Evolutionary conservation across 2,888 invertebrate species (phyloP).

Genomic region (Drosophila crucigera): DNA sequence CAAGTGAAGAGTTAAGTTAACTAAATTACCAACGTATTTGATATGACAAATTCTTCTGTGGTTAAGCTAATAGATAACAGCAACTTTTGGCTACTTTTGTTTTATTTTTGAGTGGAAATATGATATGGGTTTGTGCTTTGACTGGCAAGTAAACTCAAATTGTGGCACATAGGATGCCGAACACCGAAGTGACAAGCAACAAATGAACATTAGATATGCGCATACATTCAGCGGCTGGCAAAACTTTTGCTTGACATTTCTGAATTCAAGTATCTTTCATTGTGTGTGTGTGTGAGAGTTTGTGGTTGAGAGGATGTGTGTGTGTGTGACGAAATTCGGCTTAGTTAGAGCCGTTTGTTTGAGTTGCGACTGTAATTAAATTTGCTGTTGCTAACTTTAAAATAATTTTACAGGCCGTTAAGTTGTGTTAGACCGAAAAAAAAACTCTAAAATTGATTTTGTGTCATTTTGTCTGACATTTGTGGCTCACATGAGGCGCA

Average conservation of each 20-base stretch:
- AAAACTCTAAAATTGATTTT: conserved; percentile 49
- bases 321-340: conserved; percentile 28
- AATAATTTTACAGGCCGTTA: conserved; percentile 53
- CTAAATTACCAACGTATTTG: neutral
- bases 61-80: neutral
- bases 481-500: conserved; percentile 23
- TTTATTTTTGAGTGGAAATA: conserved; percentile 20
- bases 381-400: conserved; percentile 50
- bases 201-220: conserved; percentile 65
- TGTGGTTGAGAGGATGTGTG: conserved; percentile 1
- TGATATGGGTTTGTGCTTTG: conserved; percentile 25
- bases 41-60: neutral
- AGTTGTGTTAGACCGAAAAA: conserved; percentile 1
- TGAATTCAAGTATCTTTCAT: conserved; percentile 8
- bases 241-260: conserved; percentile 59
- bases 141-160: conserved; percentile 12
- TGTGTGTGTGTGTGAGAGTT: conserved; percentile 4
- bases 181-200: conserved; percentile 38
- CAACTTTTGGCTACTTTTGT: neutral
- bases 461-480: conserved; percentile 44
- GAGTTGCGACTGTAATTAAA: conserved; percentile 71
- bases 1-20: neutral
- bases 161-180: conserved; percentile 11
- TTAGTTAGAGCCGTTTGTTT: conserved; percentile 73
- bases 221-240: conserved; percentile 53